phyloP scores from a whole-genome alignment of 2,888 invertebrate genomes.

The Salticus scenicus region DNA sequence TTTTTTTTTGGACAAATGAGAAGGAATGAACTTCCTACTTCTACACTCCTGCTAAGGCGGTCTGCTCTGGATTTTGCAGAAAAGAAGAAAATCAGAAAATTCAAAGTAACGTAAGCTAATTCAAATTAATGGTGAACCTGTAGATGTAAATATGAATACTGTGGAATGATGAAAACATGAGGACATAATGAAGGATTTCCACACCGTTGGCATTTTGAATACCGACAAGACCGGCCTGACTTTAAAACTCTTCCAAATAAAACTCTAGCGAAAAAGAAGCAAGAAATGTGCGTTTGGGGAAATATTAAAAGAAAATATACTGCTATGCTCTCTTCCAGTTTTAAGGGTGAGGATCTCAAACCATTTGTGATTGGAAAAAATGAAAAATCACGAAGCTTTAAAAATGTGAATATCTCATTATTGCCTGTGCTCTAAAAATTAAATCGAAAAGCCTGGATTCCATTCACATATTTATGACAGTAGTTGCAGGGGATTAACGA shows the following conservation, averaged over 20 bases:
- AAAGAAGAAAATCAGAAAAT: too few relatives aligned
- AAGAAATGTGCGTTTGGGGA: not conserved
- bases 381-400: not conserved
- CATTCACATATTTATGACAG: not conserved
- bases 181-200: not conserved
- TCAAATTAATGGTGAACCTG: too few relatives aligned
- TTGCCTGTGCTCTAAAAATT: not conserved
- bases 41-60: too few relatives aligned
- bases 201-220: not conserved
- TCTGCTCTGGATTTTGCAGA: too few relatives aligned
- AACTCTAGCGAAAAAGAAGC: not conserved
- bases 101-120: too few relatives aligned
- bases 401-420: not conserved
- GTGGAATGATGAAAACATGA: not conserved
- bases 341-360: not conserved
- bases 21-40: too few relatives aligned
- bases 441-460: not conserved
- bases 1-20: too few relatives aligned
- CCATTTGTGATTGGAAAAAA: not conserved
- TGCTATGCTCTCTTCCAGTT: not conserved
- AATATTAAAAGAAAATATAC: not conserved
- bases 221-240: not conserved
- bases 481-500: not conserved
- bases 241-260: not conserved
- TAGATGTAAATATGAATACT: not conserved